Conservation (phyloP, 2,888 invertebrate genomes). For the Melieria crassipennis region DNA sequence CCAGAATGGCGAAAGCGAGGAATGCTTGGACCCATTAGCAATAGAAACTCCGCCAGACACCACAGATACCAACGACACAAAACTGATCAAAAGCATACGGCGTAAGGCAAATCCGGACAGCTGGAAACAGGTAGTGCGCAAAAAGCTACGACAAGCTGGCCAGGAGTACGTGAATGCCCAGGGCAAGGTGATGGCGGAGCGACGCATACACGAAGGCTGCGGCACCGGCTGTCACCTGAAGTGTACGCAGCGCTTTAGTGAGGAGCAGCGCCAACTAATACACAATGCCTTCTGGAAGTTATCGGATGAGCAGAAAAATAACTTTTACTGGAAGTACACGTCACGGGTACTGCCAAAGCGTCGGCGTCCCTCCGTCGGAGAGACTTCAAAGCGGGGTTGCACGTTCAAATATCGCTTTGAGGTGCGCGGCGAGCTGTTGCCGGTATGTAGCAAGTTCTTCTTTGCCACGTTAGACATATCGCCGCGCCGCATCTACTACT, state of each 20-base stretch:
- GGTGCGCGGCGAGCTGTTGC: slow-evolving; percentile 18
- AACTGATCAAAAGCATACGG: background rate
- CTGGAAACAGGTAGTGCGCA: slow-evolving; percentile 21
- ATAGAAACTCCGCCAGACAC: too few species aligned
- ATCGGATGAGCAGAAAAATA: slow-evolving; percentile 25
- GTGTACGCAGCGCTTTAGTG: slow-evolving; percentile 5
- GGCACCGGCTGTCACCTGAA: slow-evolving; percentile 2
- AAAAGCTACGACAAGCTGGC: slow-evolving; percentile 11
- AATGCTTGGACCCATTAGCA: too few species aligned
- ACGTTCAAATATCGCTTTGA: slow-evolving; percentile 26
- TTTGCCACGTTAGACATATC: slow-evolving; percentile 27
- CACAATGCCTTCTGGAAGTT: slow-evolving; percentile 25
- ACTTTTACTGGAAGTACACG: slow-evolving; percentile 30
- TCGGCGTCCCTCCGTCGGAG: background rate
- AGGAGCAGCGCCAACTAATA: slow-evolving; percentile 13
- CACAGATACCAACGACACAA: too few species aligned
- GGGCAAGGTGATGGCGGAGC: slow-evolving; percentile 9
- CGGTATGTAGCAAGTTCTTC: slow-evolving; percentile 27
- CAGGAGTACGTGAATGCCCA: slow-evolving; percentile 18
- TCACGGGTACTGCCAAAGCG: slow-evolving; percentile 14
- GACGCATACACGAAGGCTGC: slow-evolving; percentile 9
- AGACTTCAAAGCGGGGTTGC: background rate
- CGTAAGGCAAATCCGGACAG: background rate
- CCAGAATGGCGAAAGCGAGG: too few species aligned
- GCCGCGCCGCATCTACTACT: slow-evolving; percentile 24